Conservation (phyloP, 1,140 invertebrate species). For the Trissolcus basalis region DNA sequence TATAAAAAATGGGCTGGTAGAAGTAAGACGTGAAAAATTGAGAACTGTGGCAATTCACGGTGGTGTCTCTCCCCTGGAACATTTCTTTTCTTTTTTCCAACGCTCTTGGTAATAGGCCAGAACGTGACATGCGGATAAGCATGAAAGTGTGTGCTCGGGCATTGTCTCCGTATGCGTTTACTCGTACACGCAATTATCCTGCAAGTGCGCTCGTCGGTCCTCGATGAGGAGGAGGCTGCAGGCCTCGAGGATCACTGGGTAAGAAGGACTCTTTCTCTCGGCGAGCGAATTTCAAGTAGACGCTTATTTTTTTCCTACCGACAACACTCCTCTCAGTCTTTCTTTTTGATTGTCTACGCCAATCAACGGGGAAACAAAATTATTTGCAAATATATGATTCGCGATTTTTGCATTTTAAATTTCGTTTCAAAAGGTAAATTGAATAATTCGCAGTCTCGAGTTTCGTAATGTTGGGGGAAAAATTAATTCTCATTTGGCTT, state of each 20-base stretch:
- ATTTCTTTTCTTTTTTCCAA: conserved; percentile 23
- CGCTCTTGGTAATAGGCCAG: conserved; percentile 64
- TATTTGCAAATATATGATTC: conserved; percentile 24
- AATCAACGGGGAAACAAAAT: conserved; percentile 29
- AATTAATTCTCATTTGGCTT: no score
- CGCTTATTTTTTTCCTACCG: conserved; percentile 46
- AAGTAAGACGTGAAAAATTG: no score
- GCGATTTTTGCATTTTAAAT: not conserved
- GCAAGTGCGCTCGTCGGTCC: conserved; percentile 58
- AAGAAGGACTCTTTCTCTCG: conserved; percentile 51
- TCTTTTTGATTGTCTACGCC: conserved; percentile 45
- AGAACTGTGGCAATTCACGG: not conserved
- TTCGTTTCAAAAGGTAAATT: no score
- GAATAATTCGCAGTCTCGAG: no score
- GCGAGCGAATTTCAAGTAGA: conserved; percentile 53
- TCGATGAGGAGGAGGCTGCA: conserved; percentile 43
- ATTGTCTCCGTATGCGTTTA: conserved; percentile 54
- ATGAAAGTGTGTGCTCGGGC: conserved; percentile 20
- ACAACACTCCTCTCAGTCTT: conserved; percentile 36
- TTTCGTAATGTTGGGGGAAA: no score
- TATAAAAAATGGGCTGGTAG: no score
- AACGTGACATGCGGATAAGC: conserved; percentile 41
- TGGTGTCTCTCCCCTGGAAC: conserved; percentile 14
- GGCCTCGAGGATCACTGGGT: conserved; percentile 51
- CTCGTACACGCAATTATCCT: conserved; percentile 67